phyloP scores from a whole-genome alignment of 2,797 vertebrate species.

The Pangasius macronema region DNA sequence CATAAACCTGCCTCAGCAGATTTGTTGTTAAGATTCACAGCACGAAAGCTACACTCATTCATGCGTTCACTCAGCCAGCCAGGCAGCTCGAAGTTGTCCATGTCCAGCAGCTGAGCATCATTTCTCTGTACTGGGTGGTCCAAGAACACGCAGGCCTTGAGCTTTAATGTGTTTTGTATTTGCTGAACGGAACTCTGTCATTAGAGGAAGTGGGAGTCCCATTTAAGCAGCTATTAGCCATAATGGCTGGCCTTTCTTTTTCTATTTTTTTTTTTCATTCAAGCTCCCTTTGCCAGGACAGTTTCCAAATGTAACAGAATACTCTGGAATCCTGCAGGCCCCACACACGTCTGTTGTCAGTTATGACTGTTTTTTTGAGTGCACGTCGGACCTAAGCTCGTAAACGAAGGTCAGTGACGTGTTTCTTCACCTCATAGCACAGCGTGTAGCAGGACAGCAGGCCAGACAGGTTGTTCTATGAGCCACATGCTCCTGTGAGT shows the following conservation, averaged over 20 bases:
- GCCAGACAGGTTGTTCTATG: constrained; percentile 19
- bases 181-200: constrained; percentile 58
- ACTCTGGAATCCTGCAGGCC: constrained; percentile 46
- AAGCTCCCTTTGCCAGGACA: constrained; percentile 30
- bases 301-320: constrained; percentile 59
- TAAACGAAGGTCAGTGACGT: constrained; percentile 8
- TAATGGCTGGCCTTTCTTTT: constrained; percentile 50
- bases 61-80: neutral
- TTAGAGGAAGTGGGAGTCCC: constrained; percentile 59
- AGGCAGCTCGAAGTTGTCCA: constrained; percentile 12
- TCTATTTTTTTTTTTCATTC: constrained; percentile 19
- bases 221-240: constrained; percentile 59
- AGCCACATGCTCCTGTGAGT: neutral
- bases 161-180: constrained; percentile 60
- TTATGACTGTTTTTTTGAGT: constrained; percentile 21
- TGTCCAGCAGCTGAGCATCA: constrained; percentile 43
- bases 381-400: neutral
- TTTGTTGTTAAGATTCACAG: constrained; percentile 46
- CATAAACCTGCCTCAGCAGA: constrained; percentile 40
- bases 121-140: constrained; percentile 61
- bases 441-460: neutral
- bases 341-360: constrained; percentile 42
- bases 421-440: constrained; percentile 1
- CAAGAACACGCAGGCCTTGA: constrained; percentile 40
- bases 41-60: neutral